Percentiles rank a stretch among this genome's conserved stretches.
These are phyloP conservation scores for Tetragnatha montana DNA, from an alignment of 2,888 invertebrate genomes.

Conservation along the genomic window DNA sequence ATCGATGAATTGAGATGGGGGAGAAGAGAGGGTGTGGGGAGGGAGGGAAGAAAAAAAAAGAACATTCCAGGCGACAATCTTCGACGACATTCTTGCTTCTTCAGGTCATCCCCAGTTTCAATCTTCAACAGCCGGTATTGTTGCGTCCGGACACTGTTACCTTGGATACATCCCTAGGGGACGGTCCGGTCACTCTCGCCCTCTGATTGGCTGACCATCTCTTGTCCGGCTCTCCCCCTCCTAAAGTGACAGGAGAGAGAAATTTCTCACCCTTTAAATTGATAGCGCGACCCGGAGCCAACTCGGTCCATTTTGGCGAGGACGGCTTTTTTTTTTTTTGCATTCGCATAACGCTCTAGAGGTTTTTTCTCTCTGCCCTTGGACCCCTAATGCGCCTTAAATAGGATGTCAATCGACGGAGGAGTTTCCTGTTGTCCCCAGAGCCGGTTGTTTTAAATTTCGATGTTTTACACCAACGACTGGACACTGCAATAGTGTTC, in stretches of 20 bases:
- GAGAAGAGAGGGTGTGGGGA: conserved; percentile 14
- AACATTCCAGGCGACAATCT: conserved; percentile 63
- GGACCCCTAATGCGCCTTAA: not conserved
- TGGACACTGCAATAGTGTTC: too few species aligned
- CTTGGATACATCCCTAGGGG: conserved; percentile 69
- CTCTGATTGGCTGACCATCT: conserved; percentile 63
- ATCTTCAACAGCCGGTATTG: conserved; percentile 69
- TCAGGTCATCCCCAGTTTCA: conserved; percentile 44
- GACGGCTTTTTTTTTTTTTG: conserved; percentile 27
- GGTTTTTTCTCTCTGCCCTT: not conserved
- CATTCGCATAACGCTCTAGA: not conserved
- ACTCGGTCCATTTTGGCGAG: conserved; percentile 63
- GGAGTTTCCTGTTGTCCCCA: not conserved
- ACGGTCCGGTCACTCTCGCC: conserved; percentile 59
- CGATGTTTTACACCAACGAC: too few species aligned
- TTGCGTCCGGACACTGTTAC: conserved; percentile 65
- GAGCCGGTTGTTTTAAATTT: too few species aligned
- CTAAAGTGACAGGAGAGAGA: conserved; percentile 68
- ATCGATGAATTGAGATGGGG: conserved; percentile 68
- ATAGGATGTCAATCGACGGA: conserved; percentile 3
- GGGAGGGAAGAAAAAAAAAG: conserved; percentile 26
- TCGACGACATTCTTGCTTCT: conserved; percentile 54
- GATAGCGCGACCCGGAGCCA: conserved; percentile 36
- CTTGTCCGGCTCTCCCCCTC: conserved; percentile 26
- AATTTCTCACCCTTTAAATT: conserved; percentile 69